Conservation (phyloP, 2,797 vertebrate genomes). For the Silurus lanzhouensis region DNA sequence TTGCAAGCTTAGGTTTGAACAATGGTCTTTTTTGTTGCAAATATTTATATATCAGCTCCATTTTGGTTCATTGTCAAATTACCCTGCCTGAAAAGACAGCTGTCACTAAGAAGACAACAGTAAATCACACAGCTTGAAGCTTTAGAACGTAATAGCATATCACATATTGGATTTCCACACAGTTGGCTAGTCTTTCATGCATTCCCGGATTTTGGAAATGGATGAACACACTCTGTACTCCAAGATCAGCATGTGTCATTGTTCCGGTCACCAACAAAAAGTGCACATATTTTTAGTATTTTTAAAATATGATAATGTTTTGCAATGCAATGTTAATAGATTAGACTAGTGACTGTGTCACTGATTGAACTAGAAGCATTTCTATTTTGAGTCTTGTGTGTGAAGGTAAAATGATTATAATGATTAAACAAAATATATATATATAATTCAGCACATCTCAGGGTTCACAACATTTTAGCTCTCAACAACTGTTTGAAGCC, state of each 20-base stretch:
- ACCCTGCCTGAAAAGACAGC: slow-evolving; percentile 63
- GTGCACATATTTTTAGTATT: neutral
- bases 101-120: slow-evolving; percentile 56
- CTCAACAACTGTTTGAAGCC: no score
- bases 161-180: slow-evolving; percentile 52
- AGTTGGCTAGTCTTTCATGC: slow-evolving; percentile 55
- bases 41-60: slow-evolving; percentile 54
- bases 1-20: slow-evolving; percentile 18
- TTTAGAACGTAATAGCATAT: slow-evolving; percentile 61
- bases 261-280: slow-evolving; percentile 21
- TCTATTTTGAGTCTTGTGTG: no score
- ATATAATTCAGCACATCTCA: no score
- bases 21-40: slow-evolving; percentile 53
- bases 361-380: no score
- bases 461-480: no score
- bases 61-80: slow-evolving; percentile 54
- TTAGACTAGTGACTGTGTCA: no score
- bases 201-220: slow-evolving; percentile 50
- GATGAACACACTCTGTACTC: slow-evolving; percentile 4
- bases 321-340: neutral
- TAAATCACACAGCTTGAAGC: slow-evolving; percentile 49
- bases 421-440: no score
- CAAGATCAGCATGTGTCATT: slow-evolving; percentile 42
- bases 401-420: no score
- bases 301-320: neutral